A percentile compares a stretch with the other conserved stretches of the same genome.
These are phyloP conservation scores for Perizoma flavofasciatum DNA, from an alignment of 2,888 invertebrate genomes.

Conservation along the genomic window DNA sequence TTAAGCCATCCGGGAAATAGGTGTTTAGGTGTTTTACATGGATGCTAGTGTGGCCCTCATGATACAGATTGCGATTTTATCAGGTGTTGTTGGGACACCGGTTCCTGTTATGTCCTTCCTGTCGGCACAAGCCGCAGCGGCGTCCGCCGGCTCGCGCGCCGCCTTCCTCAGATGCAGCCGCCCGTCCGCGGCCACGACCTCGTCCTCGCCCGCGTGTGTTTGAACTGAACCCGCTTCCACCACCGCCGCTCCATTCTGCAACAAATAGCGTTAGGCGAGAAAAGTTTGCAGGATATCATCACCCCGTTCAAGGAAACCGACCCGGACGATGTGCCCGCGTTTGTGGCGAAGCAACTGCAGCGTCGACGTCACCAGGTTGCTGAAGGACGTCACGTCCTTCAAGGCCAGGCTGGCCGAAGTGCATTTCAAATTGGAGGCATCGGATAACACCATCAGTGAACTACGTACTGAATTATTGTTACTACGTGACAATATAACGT, in stretches of 20 bases:
- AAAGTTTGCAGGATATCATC: no score
- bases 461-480: no score
- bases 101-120: constrained; percentile 86
- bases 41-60: no score
- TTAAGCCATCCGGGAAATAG: no score
- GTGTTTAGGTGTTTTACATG: no score
- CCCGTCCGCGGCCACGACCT: constrained; percentile 40
- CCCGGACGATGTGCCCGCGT: neutral
- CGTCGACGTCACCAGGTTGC: neutral
- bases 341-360: neutral
- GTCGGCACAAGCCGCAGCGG: constrained; percentile 89
- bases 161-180: constrained; percentile 35
- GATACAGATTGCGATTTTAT: no score
- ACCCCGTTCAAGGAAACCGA: neutral
- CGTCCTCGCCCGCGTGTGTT: constrained; percentile 47
- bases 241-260: constrained; percentile 31
- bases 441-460: no score
- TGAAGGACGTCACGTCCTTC: no score
- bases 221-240: constrained; percentile 10
- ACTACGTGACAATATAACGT: no score
- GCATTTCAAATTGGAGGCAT: no score
- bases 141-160: constrained; percentile 55
- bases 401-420: no score
- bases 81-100: constrained; percentile 77
- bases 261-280: neutral